Evolutionary conservation across 2,113 vertebrate genomes (phyloP).

Genomic region (Cisticola juncidis): DNA sequence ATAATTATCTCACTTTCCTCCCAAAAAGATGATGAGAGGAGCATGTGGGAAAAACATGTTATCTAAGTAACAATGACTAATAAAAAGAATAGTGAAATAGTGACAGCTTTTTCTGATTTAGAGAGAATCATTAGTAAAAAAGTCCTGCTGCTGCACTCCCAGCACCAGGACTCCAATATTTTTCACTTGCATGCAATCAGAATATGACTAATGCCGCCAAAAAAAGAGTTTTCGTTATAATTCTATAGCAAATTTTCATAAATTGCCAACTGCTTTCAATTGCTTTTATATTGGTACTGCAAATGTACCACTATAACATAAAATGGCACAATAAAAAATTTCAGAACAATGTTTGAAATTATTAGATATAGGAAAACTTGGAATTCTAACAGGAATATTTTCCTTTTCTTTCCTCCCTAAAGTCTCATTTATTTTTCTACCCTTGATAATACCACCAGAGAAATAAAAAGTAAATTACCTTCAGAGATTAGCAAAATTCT

Average conservation of each 20-base stretch:
- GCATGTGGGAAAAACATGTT: neutral
- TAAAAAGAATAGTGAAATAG: constrained; percentile 5
- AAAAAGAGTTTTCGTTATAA: neutral
- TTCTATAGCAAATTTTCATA: neutral
- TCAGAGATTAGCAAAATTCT: neutral
- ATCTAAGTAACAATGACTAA: constrained; percentile 19
- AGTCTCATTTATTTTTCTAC: neutral
- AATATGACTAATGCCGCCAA: neutral
- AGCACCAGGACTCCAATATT: neutral
- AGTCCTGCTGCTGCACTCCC: neutral
- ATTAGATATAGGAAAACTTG: neutral
- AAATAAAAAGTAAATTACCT: neutral
- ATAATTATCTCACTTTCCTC: constrained; percentile 55
- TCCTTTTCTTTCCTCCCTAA: neutral
- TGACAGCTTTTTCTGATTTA: constrained; percentile 9
- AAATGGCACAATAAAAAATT: neutral
- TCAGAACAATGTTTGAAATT: neutral
- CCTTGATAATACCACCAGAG: neutral
- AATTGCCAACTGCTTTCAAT: neutral
- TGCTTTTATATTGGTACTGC: neutral
- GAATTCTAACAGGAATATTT: neutral
- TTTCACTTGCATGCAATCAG: neutral
- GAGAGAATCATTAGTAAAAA: constrained; percentile 22
- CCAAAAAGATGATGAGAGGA: neutral
- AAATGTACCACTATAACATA: neutral